phyloP scores from a whole-genome alignment of 2,113 vertebrate species.

The Dasypus novemcinctus region DNA sequence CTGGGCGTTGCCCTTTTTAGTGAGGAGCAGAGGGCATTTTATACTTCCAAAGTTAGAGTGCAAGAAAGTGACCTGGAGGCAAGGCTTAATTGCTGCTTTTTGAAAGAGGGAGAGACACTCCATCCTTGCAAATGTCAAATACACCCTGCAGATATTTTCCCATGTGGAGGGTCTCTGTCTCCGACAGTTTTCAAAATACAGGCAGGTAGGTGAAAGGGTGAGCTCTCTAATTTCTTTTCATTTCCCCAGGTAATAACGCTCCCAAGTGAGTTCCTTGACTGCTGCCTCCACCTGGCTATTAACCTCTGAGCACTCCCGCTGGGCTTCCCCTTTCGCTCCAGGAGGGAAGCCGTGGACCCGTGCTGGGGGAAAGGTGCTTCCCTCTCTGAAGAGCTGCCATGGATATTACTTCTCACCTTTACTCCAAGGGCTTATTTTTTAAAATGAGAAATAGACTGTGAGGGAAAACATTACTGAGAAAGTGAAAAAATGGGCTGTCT shows the following conservation, averaged over 20 bases:
- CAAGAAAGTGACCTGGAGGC: not conserved
- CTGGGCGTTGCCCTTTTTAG: not conserved
- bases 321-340: not conserved
- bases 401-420: conserved; percentile 41
- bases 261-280: not conserved
- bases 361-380: not conserved
- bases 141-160: not conserved
- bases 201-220: not conserved
- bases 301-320: not conserved
- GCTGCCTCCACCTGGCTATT: not conserved
- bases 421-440: not conserved
- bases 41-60: not conserved
- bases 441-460: conserved; percentile 18
- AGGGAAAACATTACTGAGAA: not conserved
- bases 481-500: not conserved
- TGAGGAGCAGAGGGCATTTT: not conserved
- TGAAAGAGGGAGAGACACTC: not conserved
- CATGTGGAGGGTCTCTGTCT: not conserved
- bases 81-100: not conserved
- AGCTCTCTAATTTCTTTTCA: conserved; percentile 3
- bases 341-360: not conserved
- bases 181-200: not conserved
- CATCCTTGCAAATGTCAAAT: not conserved
- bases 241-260: not conserved
- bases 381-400: not conserved